A percentile compares a stretch with the other conserved stretches of the same genome.
Conservation (phyloP, 2,113 vertebrate species). For the Brachypteracias leptosomus region DNA sequence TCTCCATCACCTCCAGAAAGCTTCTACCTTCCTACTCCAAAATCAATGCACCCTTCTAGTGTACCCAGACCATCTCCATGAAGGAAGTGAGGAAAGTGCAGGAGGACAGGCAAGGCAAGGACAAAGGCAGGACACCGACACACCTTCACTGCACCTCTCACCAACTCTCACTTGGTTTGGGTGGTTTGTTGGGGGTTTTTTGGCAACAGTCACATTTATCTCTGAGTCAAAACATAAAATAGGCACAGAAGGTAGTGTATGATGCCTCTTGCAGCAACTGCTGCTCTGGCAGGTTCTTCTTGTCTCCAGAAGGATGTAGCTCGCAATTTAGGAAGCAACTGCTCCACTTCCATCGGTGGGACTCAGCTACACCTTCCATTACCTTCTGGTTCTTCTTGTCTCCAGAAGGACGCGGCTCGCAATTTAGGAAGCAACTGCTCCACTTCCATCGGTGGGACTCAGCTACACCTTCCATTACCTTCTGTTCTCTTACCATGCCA, state of each 20-base stretch:
- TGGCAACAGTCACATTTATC: neutral
- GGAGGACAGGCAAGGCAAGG: neutral
- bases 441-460: neutral
- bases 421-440: neutral
- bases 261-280: neutral
- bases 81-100: neutral
- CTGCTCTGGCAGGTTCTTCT: neutral
- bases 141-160: neutral
- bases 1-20: neutral
- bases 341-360: neutral
- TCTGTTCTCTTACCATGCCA: neutral
- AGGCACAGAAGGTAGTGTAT: neutral
- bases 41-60: neutral
- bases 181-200: neutral
- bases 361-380: fast-evolving
- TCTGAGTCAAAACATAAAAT: neutral
- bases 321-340: neutral
- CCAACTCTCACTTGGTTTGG: neutral
- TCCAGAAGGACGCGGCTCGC: neutral
- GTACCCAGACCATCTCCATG: neutral
- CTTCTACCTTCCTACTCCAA: neutral
- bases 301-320: neutral
- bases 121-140: neutral
- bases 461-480: neutral
- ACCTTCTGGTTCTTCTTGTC: neutral